phyloP scores from a whole-genome alignment of 2,113 vertebrate genomes.

The Phrynocephalus versicolor region DNA sequence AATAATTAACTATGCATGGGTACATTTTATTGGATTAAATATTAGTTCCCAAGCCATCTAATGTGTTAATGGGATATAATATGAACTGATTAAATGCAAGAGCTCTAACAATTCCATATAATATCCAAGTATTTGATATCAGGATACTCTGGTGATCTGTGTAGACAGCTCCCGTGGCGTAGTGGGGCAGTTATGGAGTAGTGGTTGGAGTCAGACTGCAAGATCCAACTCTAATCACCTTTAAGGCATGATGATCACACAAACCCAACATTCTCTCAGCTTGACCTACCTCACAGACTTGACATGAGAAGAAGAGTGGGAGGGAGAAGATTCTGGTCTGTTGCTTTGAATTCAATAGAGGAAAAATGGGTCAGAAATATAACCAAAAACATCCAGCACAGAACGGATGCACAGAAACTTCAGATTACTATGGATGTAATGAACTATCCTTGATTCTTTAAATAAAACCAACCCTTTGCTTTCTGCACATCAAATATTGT shows the following conservation, averaged over 20 bases:
- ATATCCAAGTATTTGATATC: slow-evolving; percentile 62
- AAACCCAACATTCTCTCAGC: background rate
- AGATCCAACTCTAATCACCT: background rate
- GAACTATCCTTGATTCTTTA: too few species aligned
- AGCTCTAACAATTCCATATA: slow-evolving; percentile 44
- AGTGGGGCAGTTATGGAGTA: too few species aligned
- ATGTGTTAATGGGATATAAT: slow-evolving; percentile 70
- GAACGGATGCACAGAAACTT: too few species aligned
- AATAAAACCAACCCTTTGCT: too few species aligned
- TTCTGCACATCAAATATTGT: too few species aligned
- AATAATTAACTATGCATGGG: slow-evolving; percentile 73
- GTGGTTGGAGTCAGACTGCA: background rate
- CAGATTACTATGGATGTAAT: too few species aligned
- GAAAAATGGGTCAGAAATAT: background rate
- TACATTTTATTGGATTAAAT: slow-evolving; percentile 73
- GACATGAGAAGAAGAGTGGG: background rate
- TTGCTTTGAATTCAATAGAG: background rate
- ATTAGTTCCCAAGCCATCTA: slow-evolving; percentile 67
- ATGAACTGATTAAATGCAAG: slow-evolving; percentile 62
- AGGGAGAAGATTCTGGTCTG: background rate
- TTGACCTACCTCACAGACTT: background rate
- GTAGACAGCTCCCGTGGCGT: slow-evolving; percentile 43
- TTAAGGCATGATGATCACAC: background rate
- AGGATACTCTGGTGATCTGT: slow-evolving; percentile 65
- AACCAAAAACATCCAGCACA: background rate